Evolutionary conservation across 1,140 invertebrate species (phyloP), one percentile per base, ranked within the genome.

Genomic region (Ceratina australensis): DNA sequence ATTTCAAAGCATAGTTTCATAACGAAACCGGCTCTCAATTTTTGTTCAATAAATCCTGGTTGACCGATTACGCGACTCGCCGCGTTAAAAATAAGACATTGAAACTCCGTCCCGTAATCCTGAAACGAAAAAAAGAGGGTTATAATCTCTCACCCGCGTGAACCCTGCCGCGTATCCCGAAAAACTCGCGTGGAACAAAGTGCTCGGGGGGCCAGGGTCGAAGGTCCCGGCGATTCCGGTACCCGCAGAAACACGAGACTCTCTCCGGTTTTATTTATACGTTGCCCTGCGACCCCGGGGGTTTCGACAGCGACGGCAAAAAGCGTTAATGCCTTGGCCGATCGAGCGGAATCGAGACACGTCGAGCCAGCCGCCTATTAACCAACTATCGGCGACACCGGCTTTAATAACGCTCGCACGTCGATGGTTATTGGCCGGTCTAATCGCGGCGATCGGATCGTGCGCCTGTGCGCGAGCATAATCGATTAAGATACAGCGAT

Each of bases 281-380:
- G 16, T 26, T 72, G 60, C 60, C 73, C 77, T 83, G 66, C 64
- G 83, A 84, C 80, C 83, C 54, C 33, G 52, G 0, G 16, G 18
- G 63, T 84, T 84, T 83, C 83, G 83, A 83, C 81, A 80, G 68
- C 73, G 57, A 18, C n/a, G n/a, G 50, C 33, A 73, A 64, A 54
- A 84, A 80, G 61, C 20, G 59, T 72, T 84, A 81, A 84, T 72
- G 60, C 69, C 66, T n/a, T 72, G 72, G 66, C 66, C 65, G 74
- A 63, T 67, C 33, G 47, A 81, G 71, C 78, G 74, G 60, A 74
- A 84, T 84, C 82, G 73, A 76, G 64, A 83, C 72, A 66, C 72
- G 72, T 49, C 50, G 68, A 66, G 54, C 18, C 24, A 12, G 33
- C 33, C 33, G 33, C 33, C 57, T 50, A 61, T 81, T 67, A 71